Evolutionary conservation across 2,888 invertebrate genomes (phyloP), one percentile per base, ranked within the genome.

Genomic region (Parascotia fuliginaria): DNA sequence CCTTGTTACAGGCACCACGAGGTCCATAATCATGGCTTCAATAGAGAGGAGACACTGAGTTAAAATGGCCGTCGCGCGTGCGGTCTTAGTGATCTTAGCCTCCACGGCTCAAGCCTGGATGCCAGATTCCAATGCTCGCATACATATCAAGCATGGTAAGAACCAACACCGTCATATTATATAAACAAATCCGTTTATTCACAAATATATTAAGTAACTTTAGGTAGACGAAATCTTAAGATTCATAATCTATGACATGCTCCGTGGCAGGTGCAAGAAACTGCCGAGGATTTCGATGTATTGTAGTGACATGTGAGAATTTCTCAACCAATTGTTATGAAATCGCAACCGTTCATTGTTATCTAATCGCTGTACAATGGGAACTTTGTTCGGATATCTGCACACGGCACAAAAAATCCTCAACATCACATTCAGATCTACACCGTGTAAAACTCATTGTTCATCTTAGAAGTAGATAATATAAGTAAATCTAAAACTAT

Each of bases 91-190:
- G 70, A 85, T 93, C 72, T 84, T 93, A 73, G 92, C 89, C 65
- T 89, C 89, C 80, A 91, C 92, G 81, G 92, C 93, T 71, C 93
- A 93, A 78, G 94, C 95, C 72, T 96, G 96, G 96, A 94, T 95
- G 83, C 95, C 95, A 71, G 96, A 96, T 86, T 92, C 94, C 61
- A 93, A 93, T 77, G 94, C 95, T 67, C 94, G 95, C 83, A 91
- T 95, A 75, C 93, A 94, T 85, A 88, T 94, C 76, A 94, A 94
- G 88, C 92, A 93, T 83, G 94, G 94, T 94, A 81, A 92, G 92
- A 80, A 27, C 22, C 22, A 12, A 12, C 3, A 12, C 31, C 13
- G 22, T n/a, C n/a, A 24, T 24, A 24, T 6, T 6, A 24, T 7
- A 24, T 1, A 24, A 24, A 3, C 19, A 3, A 3, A 19, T 19